Evolutionary conservation across 2,113 vertebrate species (phyloP), one percentile per base, ranked within the genome.

Genomic region (Urocolius indicus): DNA sequence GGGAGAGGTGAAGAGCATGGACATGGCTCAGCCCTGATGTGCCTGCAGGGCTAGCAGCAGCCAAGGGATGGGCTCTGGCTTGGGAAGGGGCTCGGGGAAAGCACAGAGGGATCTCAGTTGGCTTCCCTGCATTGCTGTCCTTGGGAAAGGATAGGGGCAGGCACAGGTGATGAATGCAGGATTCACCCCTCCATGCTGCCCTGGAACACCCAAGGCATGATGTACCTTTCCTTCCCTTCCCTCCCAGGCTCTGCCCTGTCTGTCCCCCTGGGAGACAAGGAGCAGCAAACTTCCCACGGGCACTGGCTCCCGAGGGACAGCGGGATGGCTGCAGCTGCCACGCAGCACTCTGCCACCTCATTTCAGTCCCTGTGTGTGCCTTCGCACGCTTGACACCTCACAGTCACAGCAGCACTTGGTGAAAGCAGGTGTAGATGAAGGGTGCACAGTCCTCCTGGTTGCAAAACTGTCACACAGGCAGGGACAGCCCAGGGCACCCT

Each of bases 321-420:
- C 4, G 4, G 29, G 27, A 27, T n/a, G 82, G 57, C 82, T 79
- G 51, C 67, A n/a, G 83, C 65, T 51, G 68, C 59, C 66, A 27
- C 2, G 0, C 12, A 83, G 58, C 51, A 4, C 63, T 75, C 0
- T 0, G 22, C 26, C 30, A 4, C 41, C 59, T 38, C n/a, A 12
- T 43, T 62, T 49, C 8, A 30, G 30, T 8, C 30, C 1, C 1
- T 32, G 17, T 3, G 3, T 2, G 32, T n/a, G 34, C 17, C 48
- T 79, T 38, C 26, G 34, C 21, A 6, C 0, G 20, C 57, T 59
- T 81, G 11, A 45, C 43, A 81, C 65, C 41, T 32, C 15, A 55
- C 54, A 30, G 1, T 8, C 45, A 14, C 77, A 27, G 66, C 83
- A 59, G 55, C 18, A 21, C 24, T 49, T 52, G 23, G 11, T 32